These are phyloP conservation scores for Phortica variegata DNA, from an alignment of 1,140 invertebrate species.

Conservation along the genomic window DNA sequence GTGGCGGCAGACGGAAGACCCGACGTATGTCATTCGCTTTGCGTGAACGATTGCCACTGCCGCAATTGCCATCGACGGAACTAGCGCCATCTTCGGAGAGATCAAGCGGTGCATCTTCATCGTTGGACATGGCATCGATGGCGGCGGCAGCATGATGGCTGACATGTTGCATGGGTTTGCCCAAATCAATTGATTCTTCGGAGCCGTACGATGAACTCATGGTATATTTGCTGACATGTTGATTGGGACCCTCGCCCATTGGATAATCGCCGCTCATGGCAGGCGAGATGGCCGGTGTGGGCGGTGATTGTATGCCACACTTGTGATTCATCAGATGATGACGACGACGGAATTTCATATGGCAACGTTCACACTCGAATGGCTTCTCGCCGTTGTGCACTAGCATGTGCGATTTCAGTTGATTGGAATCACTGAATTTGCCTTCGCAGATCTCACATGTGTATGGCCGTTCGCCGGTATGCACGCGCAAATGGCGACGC, in stretches of 20 bases:
- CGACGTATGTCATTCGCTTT: constrained; percentile 59
- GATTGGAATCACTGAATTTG: constrained; percentile 91
- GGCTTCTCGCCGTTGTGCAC: constrained; percentile 90
- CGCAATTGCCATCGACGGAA: constrained; percentile 32
- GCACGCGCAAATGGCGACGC: constrained; percentile 87
- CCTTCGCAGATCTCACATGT: constrained; percentile 85
- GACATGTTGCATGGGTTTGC: too few species aligned
- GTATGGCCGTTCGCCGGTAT: constrained; percentile 94
- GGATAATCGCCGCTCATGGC: constrained; percentile 41
- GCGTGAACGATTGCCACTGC: constrained; percentile 46
- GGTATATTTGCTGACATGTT: constrained; percentile 29
- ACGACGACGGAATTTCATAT: constrained; percentile 74
- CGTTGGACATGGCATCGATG: constrained; percentile 11
- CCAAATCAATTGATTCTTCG: constrained; percentile 46
- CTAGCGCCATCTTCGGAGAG: constrained; percentile 46
- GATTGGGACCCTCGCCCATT: constrained; percentile 32
- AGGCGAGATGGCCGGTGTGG: constrained; percentile 37
- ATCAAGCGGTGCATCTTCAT: constrained; percentile 46
- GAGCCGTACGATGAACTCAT: constrained; percentile 45
- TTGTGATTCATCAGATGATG: constrained; percentile 86
- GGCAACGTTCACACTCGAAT: constrained; percentile 76
- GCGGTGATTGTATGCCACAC: constrained; percentile 63
- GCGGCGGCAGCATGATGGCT: constrained; percentile 18
- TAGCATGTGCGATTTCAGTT: constrained; percentile 86
- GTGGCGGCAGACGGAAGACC: constrained; percentile 56